Evolutionary conservation across 2,888 invertebrate species (phyloP).

Genomic region (Platycheirus albimanus): DNA sequence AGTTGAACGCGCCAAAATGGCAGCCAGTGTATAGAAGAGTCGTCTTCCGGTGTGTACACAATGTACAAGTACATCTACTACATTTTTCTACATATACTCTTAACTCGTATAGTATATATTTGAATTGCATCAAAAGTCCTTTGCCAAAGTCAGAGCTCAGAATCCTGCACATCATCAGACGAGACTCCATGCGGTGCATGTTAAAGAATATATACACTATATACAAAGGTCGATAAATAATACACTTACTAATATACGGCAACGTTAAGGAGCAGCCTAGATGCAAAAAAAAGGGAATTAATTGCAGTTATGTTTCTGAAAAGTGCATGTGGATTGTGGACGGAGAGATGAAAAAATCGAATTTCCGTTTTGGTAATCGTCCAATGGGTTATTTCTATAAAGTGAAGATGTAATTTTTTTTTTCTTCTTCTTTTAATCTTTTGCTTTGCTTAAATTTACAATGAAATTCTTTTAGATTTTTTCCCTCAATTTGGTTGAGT

Average conservation of each 20-base stretch:
- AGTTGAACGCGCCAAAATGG: slow-evolving; percentile 63
- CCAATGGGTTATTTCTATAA: slow-evolving; percentile 40
- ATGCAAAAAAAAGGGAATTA: slow-evolving; percentile 48
- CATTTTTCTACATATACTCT: too few species aligned
- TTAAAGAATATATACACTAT: slow-evolving; percentile 23
- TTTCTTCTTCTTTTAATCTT: background rate
- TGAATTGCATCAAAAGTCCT: slow-evolving; percentile 50
- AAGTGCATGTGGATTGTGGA: too few species aligned
- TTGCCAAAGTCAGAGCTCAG: slow-evolving; percentile 43
- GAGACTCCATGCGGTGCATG: slow-evolving; percentile 21
- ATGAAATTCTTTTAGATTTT: background rate
- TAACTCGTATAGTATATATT: too few species aligned
- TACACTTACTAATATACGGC: slow-evolving; percentile 63
- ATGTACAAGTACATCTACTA: background rate
- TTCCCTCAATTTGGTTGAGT: background rate
- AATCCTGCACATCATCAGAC: slow-evolving; percentile 1
- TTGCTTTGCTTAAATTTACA: slow-evolving; percentile 27
- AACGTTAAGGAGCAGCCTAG: slow-evolving; percentile 43
- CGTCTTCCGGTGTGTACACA: slow-evolving; percentile 51
- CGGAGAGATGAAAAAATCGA: slow-evolving; percentile 35
- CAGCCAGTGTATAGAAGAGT: slow-evolving; percentile 42
- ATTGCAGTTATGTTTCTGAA: slow-evolving; percentile 69
- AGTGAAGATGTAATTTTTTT: slow-evolving; percentile 5
- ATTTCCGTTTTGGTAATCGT: slow-evolving; percentile 71
- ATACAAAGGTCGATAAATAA: slow-evolving; percentile 66